Base-by-base conservation (phyloP, 92 coral and sea anemone species). In the Galaxea fascicularis region DNA sequence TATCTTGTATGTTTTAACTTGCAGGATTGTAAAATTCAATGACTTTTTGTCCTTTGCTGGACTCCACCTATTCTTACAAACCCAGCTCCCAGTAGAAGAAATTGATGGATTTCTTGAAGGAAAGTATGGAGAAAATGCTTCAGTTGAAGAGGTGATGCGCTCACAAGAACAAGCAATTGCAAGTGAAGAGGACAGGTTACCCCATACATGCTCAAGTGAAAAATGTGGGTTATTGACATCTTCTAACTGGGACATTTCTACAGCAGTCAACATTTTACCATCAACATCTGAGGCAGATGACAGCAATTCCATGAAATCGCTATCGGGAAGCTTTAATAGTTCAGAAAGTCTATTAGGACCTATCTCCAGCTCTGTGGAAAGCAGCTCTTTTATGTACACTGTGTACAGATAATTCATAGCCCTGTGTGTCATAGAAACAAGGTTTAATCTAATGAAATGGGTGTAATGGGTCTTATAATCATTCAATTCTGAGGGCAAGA, bases 1-100 rank as follows among this genome's bases (percentile, higher is more conserved):
- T 56, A 20, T 39, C 31, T 75, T 68, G 4, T 27, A 29, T 86
- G 49, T 47, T 78, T 68, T 90, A 31, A 60, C 20, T 85, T 91
- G 63, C 90, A 96, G 98, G 81, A 89, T 96, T 22, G 71, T 90
- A 31, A 87, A 85, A 63, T 73, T 89, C 62, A 91, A 82, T 65
- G 77, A 85, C 49, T 96, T 77, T 87, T 88, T 96, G 16, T 96
- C 98, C 20, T 96, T 82, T 85, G 87, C 93, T 82, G 98, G 98
- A 65, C 94, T 96, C 28, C 98, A 96, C 75, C 86, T 96, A 68
- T 96, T 96, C 86, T 90, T 96, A 79, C 98, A 96, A 92, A 95
- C 95, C 21, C 93, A 93, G 65, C 94, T 96, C 28, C 87, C 98
- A 52, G 46, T 87, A 5, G 80, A 80, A 22, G 95, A 96, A 89